Base-by-base conservation (phyloP, 2,797 vertebrate genomes). In the Pyrocephalus nanus region DNA sequence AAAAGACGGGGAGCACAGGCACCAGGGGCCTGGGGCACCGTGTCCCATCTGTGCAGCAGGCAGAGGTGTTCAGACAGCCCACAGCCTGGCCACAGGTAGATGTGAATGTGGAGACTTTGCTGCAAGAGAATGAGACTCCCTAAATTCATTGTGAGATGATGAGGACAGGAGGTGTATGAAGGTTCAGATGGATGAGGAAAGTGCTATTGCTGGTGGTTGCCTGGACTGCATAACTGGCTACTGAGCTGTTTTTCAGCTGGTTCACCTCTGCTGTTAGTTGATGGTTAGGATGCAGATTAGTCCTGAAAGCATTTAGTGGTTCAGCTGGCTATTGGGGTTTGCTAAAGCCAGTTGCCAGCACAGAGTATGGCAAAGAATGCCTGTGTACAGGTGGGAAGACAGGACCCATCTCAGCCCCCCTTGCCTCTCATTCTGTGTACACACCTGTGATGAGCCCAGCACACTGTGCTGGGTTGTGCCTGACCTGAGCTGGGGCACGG, bases 1-100 rank as follows among this genome's bases (percentile, higher is more conserved):
- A 73, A 66, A 51, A 64, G 48, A 57, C 19, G 32, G 15, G 55
- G 62, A 93, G 58, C 81, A 60, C 53, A 86, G 96, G 85, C 82
- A 94, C 47, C 80, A 82, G 82, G 19, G 62, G 6, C 15, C 21
- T 8, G 29, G 61, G 27, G 23, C 14, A 6, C 29, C n/a, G 73
- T 78, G 21, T 57, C 53, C 54, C 77, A 95, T 80, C n/a, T 54
- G 45, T 51, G n/a, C 14, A 4, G 34, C 40, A 40, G 18, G 29
- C 13, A 65, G 69, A 60, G 54, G 19, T 40, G 54, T 7, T 0
- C 29, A 81, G 61, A 32, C 54, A 73, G 45, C 29, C 53, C 4
- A 8, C 26, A 82, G 0, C n/a, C 60, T 12, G 1, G 7, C 40
- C 54, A 19, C 16, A 53, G 27, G n/a, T 45, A 75, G 51, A 57